Evolutionary conservation across 1,140 invertebrate species (phyloP), one percentile per base, ranked within the genome.

Genomic region (Sarcophaga peregrina): DNA sequence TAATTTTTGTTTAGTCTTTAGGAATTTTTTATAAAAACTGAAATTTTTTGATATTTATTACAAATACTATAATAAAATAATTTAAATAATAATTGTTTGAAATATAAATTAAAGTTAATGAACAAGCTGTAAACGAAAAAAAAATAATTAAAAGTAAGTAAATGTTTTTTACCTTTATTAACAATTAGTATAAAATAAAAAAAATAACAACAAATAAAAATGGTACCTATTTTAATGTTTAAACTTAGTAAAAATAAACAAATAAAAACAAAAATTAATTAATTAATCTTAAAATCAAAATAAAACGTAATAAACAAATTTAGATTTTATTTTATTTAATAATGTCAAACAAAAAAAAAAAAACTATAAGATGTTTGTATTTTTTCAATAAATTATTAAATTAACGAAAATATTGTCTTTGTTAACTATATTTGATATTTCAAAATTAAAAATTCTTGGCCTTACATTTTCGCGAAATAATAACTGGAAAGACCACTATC

Each of bases 101-200:
- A 68, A 68, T n/a, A 37, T 37, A 37, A 37, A 37, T n/a, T 37
- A 37, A 37, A 37, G 25, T 37, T 37, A 11, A 75, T 13, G n/a
- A 76, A 76, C 8, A 76, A 48, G 50, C n/a, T 50, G 45, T 13
- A 7, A 62, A 20, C 4, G 17, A 50, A 50, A 78, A 76, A 76
- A 47, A n/a, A 78, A 76, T 48, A 15, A 78, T 15, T 20, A 78
- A 76, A 50, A 9, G 50, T 17, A 50, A 78, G 37, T 82, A 62
- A 82, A 68, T 82, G 58, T 82, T 72, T 82, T 82, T 82, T 82
- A 72, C 80, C 68, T 46, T 72, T 82, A 68, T 72, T 72, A 68
- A 72, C 13, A 47, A 72, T 82, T 82, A 47, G 13, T 17, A 50
- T 17, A 47, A 52, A 47, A 6, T 47, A 80, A 8, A 80, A 82